Evolutionary conservation across 2,113 vertebrate species (phyloP), one percentile per base, ranked within the genome.

Genomic region (Crotalus viridis): DNA sequence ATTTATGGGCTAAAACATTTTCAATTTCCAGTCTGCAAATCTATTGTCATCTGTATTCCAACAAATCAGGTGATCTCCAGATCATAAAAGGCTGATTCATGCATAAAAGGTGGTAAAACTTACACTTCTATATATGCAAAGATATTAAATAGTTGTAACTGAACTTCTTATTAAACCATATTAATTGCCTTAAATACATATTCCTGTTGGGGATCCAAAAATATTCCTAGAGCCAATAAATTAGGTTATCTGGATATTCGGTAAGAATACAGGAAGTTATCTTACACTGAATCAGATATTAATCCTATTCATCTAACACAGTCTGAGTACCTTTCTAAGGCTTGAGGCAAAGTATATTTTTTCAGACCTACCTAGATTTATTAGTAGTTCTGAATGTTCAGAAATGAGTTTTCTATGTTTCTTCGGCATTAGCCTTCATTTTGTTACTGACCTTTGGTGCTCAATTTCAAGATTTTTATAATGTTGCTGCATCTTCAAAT

Each of bases 401-500:
- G 22, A 93, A 56, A 52, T 87, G 17, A 57, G 13, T 92, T 91
- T 96, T 95, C 24, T 94, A 15, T 88, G 94, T 96, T 89, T 22
- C 90, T 91, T 21, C 87, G 4, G 6, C 90, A 91, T 93, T 95
- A 95, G 88, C 55, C 15, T 92, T 3, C 10, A 48, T 43, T 92
- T 69, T 12, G 33, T 64, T 51, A 10, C 5, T 95, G 92, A 95
- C 1, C 85, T 96, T 96, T 93, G 85, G 85, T 89, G 92, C 3
- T 1, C 52, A 89, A 4, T 93, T 95, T 95, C 92, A 95, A 46
- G 93, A 93, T 91, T 94, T 96, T 91, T 94, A 94, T 90, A 92
- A 52, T 81, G 52, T 93, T 91, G 21, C 0, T 94, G 43, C 59
- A 91, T 95, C 61, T 19, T 87, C 4, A 94, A 28, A 9, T 88